A percentile compares a stretch with the other conserved stretches of the same genome.
Conservation (phyloP, 2,113 vertebrate genomes). For the Meles meles region DNA sequence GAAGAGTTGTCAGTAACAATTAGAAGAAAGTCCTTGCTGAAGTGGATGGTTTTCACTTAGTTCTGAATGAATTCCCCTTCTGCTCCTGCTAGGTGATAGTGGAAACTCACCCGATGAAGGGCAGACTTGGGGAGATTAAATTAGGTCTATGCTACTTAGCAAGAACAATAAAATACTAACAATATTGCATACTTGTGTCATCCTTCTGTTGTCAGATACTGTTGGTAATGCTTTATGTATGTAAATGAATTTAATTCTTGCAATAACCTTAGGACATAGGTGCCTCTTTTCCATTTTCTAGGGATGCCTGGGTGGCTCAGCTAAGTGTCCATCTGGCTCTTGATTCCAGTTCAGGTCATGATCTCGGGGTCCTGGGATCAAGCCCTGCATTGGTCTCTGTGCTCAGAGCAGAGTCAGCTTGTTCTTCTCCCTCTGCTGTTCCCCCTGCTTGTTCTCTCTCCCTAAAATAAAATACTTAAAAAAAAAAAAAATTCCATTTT, state of each 20-base stretch:
- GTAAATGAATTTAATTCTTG: not conserved
- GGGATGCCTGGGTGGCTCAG: not conserved
- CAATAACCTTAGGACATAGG: not conserved
- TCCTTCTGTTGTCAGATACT: not conserved
- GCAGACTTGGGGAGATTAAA: not conserved
- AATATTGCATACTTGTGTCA: not conserved
- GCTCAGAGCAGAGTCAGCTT: not conserved
- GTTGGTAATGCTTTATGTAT: not conserved
- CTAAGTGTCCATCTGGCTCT: not conserved
- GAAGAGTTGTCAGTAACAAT: not conserved
- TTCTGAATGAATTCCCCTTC: not conserved
- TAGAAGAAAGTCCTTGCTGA: not conserved
- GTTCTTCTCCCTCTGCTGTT: not conserved
- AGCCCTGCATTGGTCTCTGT: not conserved
- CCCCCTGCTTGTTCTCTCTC: not conserved
- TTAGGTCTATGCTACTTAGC: not conserved
- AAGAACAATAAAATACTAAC: not conserved
- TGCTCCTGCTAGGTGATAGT: not conserved
- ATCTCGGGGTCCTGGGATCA: not conserved
- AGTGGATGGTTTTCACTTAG: not conserved
- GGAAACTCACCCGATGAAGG: not conserved
- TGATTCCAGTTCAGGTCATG: not conserved
- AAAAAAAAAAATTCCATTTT: not conserved
- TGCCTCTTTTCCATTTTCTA: not conserved
- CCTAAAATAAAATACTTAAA: not conserved